These are phyloP conservation scores for Encarsia formosa DNA, from an alignment of 2,888 invertebrate genomes.

Conservation along the genomic window DNA sequence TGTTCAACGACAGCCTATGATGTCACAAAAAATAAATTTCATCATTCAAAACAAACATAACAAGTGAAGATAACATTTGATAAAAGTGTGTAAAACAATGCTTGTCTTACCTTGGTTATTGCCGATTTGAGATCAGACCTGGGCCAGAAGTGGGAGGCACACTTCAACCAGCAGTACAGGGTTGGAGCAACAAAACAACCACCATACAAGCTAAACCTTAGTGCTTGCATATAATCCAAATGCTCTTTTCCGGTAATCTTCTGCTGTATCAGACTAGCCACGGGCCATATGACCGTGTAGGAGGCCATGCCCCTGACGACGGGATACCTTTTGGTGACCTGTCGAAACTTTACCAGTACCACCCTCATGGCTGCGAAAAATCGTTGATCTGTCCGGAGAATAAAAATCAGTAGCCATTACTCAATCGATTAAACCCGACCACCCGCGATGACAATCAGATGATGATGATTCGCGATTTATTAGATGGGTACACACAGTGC, in stretches of 20 bases:
- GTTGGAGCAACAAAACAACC: conserved; percentile 78
- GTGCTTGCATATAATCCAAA: conserved; percentile 54
- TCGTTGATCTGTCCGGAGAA: too few relatives aligned
- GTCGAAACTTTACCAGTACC: conserved; percentile 49
- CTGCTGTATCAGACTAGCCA: conserved; percentile 59
- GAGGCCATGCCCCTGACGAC: conserved; percentile 59
- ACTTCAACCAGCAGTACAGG: conserved; percentile 72
- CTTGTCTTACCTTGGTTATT: conserved; percentile 62
- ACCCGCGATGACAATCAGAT: too few relatives aligned
- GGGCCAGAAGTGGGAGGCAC: conserved; percentile 75
- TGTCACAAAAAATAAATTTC: conserved; percentile 3
- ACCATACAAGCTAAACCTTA: conserved; percentile 75
- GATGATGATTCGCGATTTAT: too few relatives aligned
- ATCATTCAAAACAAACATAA: conserved; percentile 1
- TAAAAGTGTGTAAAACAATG: too few relatives aligned
- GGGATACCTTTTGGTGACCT: conserved; percentile 54
- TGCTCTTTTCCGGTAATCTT: conserved; percentile 46
- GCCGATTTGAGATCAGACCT: conserved; percentile 65
- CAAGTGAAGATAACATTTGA: conserved; percentile 1
- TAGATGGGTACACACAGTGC: too few relatives aligned
- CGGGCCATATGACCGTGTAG: conserved; percentile 59
- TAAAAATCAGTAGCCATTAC: too few relatives aligned
- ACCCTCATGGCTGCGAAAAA: conserved; percentile 43
- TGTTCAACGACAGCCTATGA: conserved; percentile 69
- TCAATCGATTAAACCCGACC: too few relatives aligned